Conservation (phyloP, 2,888 invertebrate genomes). For the Pteria penguin region DNA sequence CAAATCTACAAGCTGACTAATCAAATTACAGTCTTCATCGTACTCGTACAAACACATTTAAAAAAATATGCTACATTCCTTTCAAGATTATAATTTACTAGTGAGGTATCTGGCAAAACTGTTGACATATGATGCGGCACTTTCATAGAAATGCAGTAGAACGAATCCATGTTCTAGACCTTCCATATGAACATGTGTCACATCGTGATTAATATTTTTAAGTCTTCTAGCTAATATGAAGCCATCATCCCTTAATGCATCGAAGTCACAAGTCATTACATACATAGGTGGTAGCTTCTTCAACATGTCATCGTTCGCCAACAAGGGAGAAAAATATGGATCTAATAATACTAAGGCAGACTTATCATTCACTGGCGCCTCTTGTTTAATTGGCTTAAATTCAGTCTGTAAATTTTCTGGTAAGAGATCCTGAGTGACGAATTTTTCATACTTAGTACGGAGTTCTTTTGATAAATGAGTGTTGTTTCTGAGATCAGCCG, state of each 20-base stretch:
- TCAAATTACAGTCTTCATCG: too few species aligned
- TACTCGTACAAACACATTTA: too few species aligned
- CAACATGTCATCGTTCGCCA: conserved; percentile 51
- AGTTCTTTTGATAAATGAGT: conserved; percentile 15
- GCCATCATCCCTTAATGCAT: conserved; percentile 57
- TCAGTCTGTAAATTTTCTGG: background rate
- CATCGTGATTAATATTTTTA: conserved; percentile 37
- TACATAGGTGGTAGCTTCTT: conserved; percentile 48
- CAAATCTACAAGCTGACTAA: too few species aligned
- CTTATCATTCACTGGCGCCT: conserved; percentile 4
- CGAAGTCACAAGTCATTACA: conserved; percentile 54
- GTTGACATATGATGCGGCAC: background rate
- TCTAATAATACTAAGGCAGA: conserved; percentile 40
- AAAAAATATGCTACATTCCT: too few species aligned
- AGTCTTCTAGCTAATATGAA: conserved; percentile 52
- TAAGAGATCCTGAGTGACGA: background rate
- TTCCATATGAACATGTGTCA: conserved; percentile 43
- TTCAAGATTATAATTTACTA: background rate
- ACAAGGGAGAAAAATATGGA: conserved; percentile 52
- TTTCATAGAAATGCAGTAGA: background rate
- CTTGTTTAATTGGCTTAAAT: background rate
- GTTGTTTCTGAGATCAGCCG: conserved; percentile 28
- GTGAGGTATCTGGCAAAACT: background rate
- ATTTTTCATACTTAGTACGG: background rate
- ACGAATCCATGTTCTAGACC: conserved; percentile 55